Conservation (phyloP, 2,797 vertebrate species). For the Siniperca undulata region DNA sequence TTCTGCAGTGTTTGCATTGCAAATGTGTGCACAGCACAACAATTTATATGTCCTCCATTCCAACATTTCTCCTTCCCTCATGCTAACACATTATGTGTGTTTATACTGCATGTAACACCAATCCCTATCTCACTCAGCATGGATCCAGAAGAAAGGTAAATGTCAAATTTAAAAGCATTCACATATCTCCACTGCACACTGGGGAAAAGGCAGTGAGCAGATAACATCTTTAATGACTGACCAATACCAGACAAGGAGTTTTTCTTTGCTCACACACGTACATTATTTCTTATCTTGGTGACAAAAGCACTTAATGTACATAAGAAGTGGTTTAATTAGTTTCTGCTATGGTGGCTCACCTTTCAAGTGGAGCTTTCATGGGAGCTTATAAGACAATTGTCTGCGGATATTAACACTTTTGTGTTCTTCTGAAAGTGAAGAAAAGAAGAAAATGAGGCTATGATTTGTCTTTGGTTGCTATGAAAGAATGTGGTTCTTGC, state of each 20-base stretch:
- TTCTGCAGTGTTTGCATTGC: slow-evolving; percentile 12
- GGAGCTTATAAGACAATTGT: neutral
- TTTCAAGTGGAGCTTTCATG: neutral
- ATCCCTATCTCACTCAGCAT: neutral
- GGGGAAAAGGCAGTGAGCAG: slow-evolving; percentile 2
- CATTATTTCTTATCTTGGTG: neutral
- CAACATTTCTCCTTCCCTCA: neutral
- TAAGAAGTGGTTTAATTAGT: neutral
- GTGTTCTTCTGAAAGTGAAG: neutral
- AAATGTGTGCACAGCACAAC: neutral
- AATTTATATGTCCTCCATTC: neutral
- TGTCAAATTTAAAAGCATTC: slow-evolving; percentile 30
- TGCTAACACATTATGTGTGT: neutral
- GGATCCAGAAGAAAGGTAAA: slow-evolving; percentile 20
- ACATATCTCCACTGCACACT: neutral
- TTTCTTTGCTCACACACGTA: slow-evolving; percentile 3
- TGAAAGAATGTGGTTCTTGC: neutral
- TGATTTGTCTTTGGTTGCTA: neutral
- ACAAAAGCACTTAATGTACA: slow-evolving; percentile 14
- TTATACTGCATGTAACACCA: neutral
- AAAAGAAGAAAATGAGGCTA: neutral
- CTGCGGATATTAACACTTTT: neutral
- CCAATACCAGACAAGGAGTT: neutral
- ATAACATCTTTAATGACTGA: slow-evolving; percentile 32
- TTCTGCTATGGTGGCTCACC: neutral